phyloP scores from a whole-genome alignment of 2,113 vertebrate genomes.

The Phylloscopus trochiloides region DNA sequence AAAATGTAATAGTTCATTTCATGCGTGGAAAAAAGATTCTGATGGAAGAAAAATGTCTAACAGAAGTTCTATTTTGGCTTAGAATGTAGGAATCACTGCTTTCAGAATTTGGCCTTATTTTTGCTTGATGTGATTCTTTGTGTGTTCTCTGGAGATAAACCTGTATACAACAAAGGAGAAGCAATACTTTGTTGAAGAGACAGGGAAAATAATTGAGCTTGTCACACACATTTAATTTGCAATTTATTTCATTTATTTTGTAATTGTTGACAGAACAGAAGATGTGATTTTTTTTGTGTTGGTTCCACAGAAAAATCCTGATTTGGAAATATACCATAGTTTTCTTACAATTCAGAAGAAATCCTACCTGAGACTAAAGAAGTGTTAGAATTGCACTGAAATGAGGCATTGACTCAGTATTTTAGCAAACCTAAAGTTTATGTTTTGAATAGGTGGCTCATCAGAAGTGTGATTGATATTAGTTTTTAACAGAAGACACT shows the following conservation, averaged over 20 bases:
- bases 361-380: neutral
- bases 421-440: neutral
- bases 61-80: conserved; percentile 47
- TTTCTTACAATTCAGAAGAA: neutral
- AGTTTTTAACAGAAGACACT: neutral
- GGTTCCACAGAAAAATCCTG: neutral
- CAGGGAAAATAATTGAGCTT: neutral
- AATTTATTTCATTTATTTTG: neutral
- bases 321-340: neutral
- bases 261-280: neutral
- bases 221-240: neutral
- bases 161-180: neutral
- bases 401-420: neutral
- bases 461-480: accelerated
- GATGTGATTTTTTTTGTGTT: neutral
- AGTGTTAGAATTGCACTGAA: neutral
- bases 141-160: neutral
- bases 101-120: neutral
- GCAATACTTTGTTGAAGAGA: neutral
- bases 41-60: conserved; percentile 4
- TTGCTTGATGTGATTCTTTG: neutral
- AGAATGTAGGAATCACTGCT: conserved; percentile 33
- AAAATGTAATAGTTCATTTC: conserved; percentile 62
- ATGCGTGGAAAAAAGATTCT: conserved; percentile 23
- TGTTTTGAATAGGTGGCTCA: neutral